Conservation (phyloP, 2,113 vertebrate genomes). For the Hippocampus guttulatus region DNA sequence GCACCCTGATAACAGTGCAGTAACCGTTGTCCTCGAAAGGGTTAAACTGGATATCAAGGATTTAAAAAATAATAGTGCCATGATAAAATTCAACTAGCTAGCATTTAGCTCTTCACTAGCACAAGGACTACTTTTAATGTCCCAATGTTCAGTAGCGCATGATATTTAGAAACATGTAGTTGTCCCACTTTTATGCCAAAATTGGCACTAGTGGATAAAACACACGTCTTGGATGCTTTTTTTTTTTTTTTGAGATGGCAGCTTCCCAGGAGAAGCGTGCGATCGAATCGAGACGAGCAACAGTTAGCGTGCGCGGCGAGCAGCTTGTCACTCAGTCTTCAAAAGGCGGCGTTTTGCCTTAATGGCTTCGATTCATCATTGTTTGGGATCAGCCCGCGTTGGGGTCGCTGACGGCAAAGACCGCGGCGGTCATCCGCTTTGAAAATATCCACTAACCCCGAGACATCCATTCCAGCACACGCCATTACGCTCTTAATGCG, state of each 20-base stretch:
- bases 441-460: background rate
- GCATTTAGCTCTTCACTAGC: no score
- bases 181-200: no score
- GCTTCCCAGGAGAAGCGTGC: background rate
- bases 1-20: no score
- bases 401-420: background rate
- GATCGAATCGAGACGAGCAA: background rate
- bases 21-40: no score
- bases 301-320: background rate
- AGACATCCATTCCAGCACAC: background rate
- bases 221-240: no score
- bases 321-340: background rate
- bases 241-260: background rate
- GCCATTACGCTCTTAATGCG: background rate
- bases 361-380: conserved; percentile 9
- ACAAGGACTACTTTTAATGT: no score
- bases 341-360: background rate
- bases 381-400: background rate
- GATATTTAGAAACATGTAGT: no score
- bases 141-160: no score
- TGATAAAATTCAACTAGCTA: no score
- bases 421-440: conserved; percentile 4
- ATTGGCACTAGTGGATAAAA: no score
- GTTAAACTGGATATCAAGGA: no score
- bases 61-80: no score